These are phyloP conservation scores for Pangasius krempfi DNA, from an alignment of 2,797 vertebrate species.

Conservation along the genomic window DNA sequence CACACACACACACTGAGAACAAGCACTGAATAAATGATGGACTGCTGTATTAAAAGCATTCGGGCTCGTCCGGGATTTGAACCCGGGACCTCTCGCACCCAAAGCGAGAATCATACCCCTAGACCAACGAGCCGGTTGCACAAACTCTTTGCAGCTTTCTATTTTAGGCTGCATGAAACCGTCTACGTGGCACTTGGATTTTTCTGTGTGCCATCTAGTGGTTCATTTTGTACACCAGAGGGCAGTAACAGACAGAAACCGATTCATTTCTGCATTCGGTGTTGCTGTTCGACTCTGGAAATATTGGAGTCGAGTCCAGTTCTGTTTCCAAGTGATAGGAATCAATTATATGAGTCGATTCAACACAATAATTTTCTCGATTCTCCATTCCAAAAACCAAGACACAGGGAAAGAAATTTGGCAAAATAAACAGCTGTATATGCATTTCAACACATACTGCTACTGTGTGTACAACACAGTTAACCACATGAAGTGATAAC, in stretches of 20 bases:
- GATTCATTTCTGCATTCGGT: background rate
- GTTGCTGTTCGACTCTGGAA: background rate
- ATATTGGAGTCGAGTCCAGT: background rate
- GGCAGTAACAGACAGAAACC: background rate
- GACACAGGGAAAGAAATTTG: background rate
- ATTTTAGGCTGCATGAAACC: background rate
- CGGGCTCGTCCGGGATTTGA: constrained; percentile 77
- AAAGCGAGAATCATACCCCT: constrained; percentile 68
- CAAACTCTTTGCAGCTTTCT: rapidly evolving
- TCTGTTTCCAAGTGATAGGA: background rate
- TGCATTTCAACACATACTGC: no score
- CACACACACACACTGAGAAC: background rate
- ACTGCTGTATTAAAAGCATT: background rate
- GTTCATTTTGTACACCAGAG: background rate
- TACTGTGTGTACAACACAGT: background rate
- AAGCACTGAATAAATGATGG: background rate
- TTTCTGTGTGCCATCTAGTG: background rate
- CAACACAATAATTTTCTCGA: no score
- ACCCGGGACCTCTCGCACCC: constrained; percentile 67
- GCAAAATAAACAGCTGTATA: background rate
- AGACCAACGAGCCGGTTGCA: constrained; percentile 62
- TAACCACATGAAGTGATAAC: background rate
- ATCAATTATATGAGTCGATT: background rate
- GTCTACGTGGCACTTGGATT: background rate
- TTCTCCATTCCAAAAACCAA: no score